phyloP scores from a whole-genome alignment of 2,113 vertebrate species.

The Meleagris gallopavo region DNA sequence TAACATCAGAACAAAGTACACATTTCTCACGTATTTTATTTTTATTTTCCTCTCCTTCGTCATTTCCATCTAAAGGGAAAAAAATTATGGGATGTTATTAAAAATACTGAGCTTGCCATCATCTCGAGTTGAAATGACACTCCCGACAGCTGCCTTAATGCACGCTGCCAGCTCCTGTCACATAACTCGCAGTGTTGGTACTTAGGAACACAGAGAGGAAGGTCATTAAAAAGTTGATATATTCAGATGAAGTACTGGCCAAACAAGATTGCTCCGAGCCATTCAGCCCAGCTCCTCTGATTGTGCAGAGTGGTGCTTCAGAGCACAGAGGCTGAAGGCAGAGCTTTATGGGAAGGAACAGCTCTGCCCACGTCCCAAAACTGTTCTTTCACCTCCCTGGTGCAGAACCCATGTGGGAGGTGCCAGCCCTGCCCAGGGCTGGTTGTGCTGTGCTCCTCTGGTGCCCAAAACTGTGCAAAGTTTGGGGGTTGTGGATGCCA shows the following conservation, averaged over 20 bases:
- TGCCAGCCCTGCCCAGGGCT: no score
- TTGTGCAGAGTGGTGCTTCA: not conserved
- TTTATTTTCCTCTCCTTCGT: not conserved
- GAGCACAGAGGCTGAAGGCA: not conserved
- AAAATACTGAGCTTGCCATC: not conserved
- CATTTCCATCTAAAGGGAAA: not conserved
- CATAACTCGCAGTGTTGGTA: not conserved
- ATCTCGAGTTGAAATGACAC: not conserved
- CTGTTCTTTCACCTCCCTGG: not conserved
- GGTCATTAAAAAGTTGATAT: not conserved
- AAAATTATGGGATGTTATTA: not conserved
- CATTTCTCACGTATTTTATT: not conserved
- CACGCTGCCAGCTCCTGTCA: not conserved
- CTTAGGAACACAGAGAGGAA: not conserved
- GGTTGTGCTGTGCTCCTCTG: no score
- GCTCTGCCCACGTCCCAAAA: no score
- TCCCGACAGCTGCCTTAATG: not conserved
- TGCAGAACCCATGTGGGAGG: no score
- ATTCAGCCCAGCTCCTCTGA: not conserved
- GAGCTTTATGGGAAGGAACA: not conserved
- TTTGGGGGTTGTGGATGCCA: no score
- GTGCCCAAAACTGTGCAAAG: no score
- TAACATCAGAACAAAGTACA: not conserved
- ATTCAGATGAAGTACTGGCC: not conserved
- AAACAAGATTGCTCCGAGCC: not conserved